These are phyloP conservation scores for Parnassius smintheus DNA, from an alignment of 2,888 invertebrate genomes.

Conservation along the genomic window DNA sequence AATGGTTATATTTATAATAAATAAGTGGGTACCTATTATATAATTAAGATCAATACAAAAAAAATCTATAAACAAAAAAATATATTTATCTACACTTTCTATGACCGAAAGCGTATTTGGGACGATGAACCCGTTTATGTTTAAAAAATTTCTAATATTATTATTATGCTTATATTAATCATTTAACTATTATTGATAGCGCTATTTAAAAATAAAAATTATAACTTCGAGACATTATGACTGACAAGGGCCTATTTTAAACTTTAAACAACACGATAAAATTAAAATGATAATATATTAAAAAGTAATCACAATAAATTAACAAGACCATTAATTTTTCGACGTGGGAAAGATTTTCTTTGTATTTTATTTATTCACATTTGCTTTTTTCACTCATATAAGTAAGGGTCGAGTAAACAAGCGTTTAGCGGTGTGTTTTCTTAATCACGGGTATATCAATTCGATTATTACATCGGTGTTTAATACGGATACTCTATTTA, in stretches of 20 bases:
- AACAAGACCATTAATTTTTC: constrained; percentile 21
- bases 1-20: too few species aligned
- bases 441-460: too few species aligned
- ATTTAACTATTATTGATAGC: constrained; percentile 16
- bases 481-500: too few species aligned
- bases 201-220: constrained; percentile 17
- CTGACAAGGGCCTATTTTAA: constrained; percentile 17
- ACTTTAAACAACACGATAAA: constrained; percentile 20
- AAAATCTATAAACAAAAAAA: background rate
- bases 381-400: constrained; percentile 1
- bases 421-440: too few species aligned
- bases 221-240: constrained; percentile 18
- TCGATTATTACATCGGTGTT: too few species aligned
- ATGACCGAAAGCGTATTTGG: constrained; percentile 4
- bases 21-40: background rate
- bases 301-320: constrained; percentile 27
- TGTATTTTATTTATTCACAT: constrained; percentile 4
- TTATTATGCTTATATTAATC: constrained; percentile 16
- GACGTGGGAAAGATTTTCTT: constrained; percentile 20
- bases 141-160: constrained; percentile 19
- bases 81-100: constrained; percentile 9
- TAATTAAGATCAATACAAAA: background rate
- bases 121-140: constrained; percentile 13
- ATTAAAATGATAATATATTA: constrained; percentile 27
- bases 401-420: too few species aligned